phyloP scores from a whole-genome alignment of 2,113 vertebrate genomes.

The Vanacampus margaritifer region DNA sequence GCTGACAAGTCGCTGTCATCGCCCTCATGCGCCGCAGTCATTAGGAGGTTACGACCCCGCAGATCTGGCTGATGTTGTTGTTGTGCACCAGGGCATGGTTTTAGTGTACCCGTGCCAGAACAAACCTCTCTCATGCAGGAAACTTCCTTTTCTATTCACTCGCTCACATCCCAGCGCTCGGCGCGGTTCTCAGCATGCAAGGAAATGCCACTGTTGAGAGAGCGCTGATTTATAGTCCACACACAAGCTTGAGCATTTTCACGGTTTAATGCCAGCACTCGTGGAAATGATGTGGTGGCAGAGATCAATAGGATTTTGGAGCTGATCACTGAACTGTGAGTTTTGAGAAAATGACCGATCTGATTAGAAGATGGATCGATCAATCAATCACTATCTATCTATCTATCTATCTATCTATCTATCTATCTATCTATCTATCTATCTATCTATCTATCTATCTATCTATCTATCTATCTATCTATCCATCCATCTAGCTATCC shows the following conservation, averaged over 20 bases:
- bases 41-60: conserved; percentile 63
- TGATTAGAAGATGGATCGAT: too few species aligned
- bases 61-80: conserved; percentile 53
- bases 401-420: too few species aligned
- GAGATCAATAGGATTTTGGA: conserved; percentile 34
- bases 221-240: conserved; percentile 48
- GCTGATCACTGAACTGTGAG: too few species aligned
- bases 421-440: too few species aligned
- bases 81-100: conserved; percentile 41
- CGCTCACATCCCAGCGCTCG: conserved; percentile 42
- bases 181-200: conserved; percentile 54
- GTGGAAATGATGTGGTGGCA: conserved; percentile 19
- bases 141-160: conserved; percentile 62
- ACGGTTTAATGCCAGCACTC: conserved; percentile 27
- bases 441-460: too few species aligned
- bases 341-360: too few species aligned
- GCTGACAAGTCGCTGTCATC: conserved; percentile 58
- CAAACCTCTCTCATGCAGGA: conserved; percentile 63
- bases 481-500: too few species aligned
- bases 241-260: conserved; percentile 25
- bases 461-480: too few species aligned
- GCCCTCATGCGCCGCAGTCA: conserved; percentile 44
- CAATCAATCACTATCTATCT: too few species aligned
- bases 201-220: conserved; percentile 61
- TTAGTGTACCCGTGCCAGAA: conserved; percentile 50